These are phyloP conservation scores for Amblyopsis hoosieri DNA, from an alignment of 2,797 vertebrate genomes.

Conservation along the genomic window DNA sequence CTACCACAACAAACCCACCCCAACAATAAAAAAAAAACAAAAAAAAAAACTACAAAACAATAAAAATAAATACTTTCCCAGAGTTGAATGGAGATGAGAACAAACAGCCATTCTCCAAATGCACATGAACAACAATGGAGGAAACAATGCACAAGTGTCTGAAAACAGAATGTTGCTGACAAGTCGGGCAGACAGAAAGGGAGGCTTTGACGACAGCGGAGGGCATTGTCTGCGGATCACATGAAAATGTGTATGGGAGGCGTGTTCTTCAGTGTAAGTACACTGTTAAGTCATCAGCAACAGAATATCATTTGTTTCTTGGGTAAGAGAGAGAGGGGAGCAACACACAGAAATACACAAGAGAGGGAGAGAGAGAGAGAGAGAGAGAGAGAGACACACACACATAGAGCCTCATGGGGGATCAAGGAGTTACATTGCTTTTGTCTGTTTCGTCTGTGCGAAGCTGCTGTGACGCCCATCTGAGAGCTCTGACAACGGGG, in stretches of 20 bases:
- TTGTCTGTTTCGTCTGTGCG: constrained; percentile 63
- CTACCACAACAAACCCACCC: constrained; percentile 26
- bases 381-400: background rate
- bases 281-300: constrained; percentile 54
- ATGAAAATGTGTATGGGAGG: constrained; percentile 30
- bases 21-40: background rate
- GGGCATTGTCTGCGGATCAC: constrained; percentile 68
- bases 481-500: constrained; percentile 40
- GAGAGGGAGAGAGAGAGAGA: constrained; percentile 6
- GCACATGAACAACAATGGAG: constrained; percentile 59
- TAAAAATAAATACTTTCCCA: constrained; percentile 45
- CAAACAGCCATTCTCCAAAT: constrained; percentile 64
- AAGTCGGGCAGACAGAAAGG: constrained; percentile 62
- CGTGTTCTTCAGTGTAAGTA: constrained; percentile 39
- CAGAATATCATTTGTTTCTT: constrained; percentile 48
- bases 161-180: constrained; percentile 55
- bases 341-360: background rate
- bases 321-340: constrained; percentile 4
- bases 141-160: constrained; percentile 47
- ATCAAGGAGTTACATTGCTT: constrained; percentile 51
- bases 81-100: constrained; percentile 56
- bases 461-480: constrained; percentile 33
- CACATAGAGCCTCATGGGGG: constrained; percentile 28
- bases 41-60: constrained; percentile 44
- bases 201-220: constrained; percentile 45